Evolutionary conservation across 2,888 invertebrate genomes (phyloP).

Genomic region (Ectemnius lituratus): DNA sequence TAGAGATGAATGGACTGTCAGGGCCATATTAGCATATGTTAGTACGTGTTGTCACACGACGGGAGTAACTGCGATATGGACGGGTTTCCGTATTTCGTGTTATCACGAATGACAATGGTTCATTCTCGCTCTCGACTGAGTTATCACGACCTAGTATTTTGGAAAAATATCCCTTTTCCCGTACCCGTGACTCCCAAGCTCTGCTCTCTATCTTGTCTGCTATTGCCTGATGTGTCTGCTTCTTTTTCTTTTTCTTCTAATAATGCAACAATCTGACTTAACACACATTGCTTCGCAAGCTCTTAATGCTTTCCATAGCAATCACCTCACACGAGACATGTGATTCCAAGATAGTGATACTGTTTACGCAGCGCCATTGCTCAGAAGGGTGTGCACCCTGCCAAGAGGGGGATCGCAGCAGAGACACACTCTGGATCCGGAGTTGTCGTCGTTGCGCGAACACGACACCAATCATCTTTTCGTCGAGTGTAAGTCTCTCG

Average conservation of each 20-base stretch:
- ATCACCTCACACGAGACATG: conserved; percentile 18
- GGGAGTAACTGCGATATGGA: conserved; percentile 33
- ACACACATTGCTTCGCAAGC: background rate
- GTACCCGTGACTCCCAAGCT: background rate
- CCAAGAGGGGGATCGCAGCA: conserved; percentile 67
- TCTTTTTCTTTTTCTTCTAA: background rate
- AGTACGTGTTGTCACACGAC: conserved; percentile 15
- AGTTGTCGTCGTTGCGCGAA: conserved; percentile 64
- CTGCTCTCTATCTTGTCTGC: background rate
- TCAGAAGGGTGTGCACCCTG: conserved; percentile 68
- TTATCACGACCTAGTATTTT: background rate
- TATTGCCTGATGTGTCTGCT: background rate
- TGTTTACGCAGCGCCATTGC: conserved; percentile 68
- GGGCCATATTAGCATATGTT: conserved; percentile 2
- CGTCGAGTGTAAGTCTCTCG: conserved; percentile 65
- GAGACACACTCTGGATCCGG: conserved; percentile 71
- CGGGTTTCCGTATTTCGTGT: conserved; percentile 55
- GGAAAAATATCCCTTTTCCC: background rate
- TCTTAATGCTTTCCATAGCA: background rate
- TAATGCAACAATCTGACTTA: background rate
- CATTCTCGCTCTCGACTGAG: conserved; percentile 22
- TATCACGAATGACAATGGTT: conserved; percentile 49
- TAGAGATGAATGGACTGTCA: conserved; percentile 47
- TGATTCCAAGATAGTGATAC: conserved; percentile 39
- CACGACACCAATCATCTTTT: conserved; percentile 65